A percentile compares a stretch with the other conserved stretches of the same genome.
phyloP scores from a whole-genome alignment of 2,888 invertebrate species.

The Campaea margaritaria region DNA sequence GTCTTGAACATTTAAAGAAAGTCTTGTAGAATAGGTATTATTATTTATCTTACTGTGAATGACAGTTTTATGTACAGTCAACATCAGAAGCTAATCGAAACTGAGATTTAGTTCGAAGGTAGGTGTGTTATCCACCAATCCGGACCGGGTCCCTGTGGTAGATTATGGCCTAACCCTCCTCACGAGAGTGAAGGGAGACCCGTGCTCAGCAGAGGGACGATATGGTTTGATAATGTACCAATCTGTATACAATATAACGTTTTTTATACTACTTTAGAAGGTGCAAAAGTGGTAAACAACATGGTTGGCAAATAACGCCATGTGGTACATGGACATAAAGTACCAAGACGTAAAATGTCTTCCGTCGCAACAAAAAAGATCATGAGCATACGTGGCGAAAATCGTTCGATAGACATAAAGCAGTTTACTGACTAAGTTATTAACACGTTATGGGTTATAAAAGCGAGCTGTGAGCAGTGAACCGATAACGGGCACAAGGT shows the following conservation, averaged over 20 bases:
- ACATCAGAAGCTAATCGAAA: too few species aligned
- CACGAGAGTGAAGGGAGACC: too few species aligned
- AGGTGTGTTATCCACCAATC: too few species aligned
- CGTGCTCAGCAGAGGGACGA: too few species aligned
- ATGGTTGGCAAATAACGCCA: neutral
- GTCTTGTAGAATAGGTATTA: neutral
- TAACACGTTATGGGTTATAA: conserved; percentile 64
- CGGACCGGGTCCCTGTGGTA: too few species aligned
- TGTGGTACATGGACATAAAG: neutral
- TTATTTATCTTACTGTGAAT: too few species aligned
- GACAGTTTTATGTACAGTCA: too few species aligned
- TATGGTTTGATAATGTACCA: too few species aligned
- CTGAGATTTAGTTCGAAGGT: too few species aligned
- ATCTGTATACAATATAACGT: too few species aligned
- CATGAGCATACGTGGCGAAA: conserved; percentile 25
- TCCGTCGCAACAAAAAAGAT: conserved; percentile 2
- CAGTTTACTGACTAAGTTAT: conserved; percentile 61
- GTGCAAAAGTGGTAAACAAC: neutral
- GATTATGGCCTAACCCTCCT: too few species aligned
- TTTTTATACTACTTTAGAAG: too few species aligned
- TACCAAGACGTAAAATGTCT: neutral
- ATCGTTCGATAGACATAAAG: conserved; percentile 52
- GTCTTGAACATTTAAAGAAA: conserved; percentile 19
- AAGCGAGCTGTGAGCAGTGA: conserved; percentile 37
- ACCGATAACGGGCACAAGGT: conserved; percentile 50